Percentiles rank a stretch among this genome's conserved stretches.
phyloP scores from a whole-genome alignment of 1,140 invertebrate genomes.

The Arion vulgaris region DNA sequence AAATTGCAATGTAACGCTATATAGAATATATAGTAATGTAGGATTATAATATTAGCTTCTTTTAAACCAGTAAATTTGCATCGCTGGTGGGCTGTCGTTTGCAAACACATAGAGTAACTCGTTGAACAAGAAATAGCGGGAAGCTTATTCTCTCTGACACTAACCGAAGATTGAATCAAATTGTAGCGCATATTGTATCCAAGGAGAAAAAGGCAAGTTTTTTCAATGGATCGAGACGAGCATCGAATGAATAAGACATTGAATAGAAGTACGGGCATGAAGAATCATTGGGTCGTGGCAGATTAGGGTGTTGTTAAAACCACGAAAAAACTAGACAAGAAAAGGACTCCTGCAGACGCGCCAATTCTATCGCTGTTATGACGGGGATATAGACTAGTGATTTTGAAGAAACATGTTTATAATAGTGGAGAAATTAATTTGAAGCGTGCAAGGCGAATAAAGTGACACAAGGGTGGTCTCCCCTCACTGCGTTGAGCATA shows the following conservation, averaged over 20 bases:
- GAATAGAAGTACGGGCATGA: not conserved
- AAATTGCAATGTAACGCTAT: no score
- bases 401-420: not conserved
- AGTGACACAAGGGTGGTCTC: constrained; percentile 9
- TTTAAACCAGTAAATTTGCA: no score
- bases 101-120: not conserved
- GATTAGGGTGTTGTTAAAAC: not conserved
- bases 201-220: not conserved
- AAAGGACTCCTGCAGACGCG: not conserved
- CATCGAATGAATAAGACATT: not conserved
- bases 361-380: not conserved
- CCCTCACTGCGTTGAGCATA: not conserved
- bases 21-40: no score
- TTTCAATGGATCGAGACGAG: constrained; percentile 13
- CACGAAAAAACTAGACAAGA: not conserved
- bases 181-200: not conserved
- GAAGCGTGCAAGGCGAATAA: constrained; percentile 3
- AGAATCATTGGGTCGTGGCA: constrained; percentile 2
- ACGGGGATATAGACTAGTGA: constrained; percentile 8
- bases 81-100: not conserved
- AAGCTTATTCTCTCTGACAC: not conserved
- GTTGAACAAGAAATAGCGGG: not conserved
- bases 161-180: not conserved
- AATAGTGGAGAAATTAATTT: not conserved
- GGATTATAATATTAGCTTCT: no score